Evolutionary conservation across 2,888 invertebrate genomes (phyloP).

Genomic region (Holacanthella duospinosa): DNA sequence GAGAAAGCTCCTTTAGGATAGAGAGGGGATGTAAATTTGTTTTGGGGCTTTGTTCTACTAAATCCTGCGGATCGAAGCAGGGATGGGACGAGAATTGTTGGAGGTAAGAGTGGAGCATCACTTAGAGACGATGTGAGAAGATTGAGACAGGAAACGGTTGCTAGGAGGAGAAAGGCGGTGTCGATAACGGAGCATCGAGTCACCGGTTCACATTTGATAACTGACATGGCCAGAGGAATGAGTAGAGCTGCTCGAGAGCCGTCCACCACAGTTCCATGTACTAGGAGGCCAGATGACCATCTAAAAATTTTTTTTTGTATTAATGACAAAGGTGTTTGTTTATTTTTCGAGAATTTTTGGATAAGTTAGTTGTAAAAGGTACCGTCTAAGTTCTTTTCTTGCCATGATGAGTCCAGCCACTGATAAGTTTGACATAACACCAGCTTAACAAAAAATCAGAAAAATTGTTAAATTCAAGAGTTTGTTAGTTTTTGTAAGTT

Average conservation of each 20-base stretch:
- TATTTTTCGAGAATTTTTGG: no score
- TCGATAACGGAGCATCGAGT: constrained; percentile 78
- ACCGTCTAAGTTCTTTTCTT: constrained; percentile 69
- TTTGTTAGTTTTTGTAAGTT: no score
- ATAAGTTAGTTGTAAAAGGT: no score
- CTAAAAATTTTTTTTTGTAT: constrained; percentile 44
- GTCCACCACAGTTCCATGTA: constrained; percentile 75
- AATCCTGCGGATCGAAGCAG: constrained; percentile 23
- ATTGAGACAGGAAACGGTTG: constrained; percentile 82
- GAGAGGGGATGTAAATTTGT: constrained; percentile 36
- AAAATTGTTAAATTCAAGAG: neutral
- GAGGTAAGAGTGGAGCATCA: constrained; percentile 73
- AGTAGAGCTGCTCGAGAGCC: constrained; percentile 69
- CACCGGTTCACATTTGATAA: constrained; percentile 69
- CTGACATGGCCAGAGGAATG: constrained; percentile 65
- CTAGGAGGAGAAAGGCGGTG: constrained; percentile 74
- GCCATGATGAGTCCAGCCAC: constrained; percentile 70
- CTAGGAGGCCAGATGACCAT: constrained; percentile 74
- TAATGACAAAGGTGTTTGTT: no score
- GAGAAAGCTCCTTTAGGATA: constrained; percentile 34
- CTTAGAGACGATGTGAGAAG: constrained; percentile 79
- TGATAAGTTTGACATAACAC: constrained; percentile 63
- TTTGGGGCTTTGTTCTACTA: constrained; percentile 24
- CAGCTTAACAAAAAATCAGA: constrained; percentile 14
- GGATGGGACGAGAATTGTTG: constrained; percentile 25